These are phyloP conservation scores for Hyles lineata DNA, from an alignment of 2,888 invertebrate species.

Conservation along the genomic window DNA sequence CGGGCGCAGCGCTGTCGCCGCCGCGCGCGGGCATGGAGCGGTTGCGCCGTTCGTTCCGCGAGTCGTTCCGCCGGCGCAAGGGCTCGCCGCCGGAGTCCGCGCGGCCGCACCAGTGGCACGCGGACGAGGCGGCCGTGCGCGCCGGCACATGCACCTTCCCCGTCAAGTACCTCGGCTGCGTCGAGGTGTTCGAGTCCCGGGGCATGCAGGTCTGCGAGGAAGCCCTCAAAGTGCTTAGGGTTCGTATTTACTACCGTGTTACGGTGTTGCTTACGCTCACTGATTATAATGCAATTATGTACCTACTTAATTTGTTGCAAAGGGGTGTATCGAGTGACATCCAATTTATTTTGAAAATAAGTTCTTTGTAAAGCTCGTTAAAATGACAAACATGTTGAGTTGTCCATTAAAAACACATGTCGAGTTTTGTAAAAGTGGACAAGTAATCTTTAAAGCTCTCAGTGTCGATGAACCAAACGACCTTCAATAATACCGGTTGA, in stretches of 20 bases:
- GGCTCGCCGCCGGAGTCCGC: conserved; percentile 94
- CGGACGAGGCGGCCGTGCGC: conserved; percentile 98
- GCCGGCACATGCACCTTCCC: conserved; percentile 98
- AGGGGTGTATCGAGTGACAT: neutral
- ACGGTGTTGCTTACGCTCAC: neutral
- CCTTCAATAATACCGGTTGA: conserved; percentile 30
- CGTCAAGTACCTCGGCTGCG: conserved; percentile 99
- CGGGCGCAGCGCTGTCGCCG: conserved; percentile 78
- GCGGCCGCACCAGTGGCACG: conserved; percentile 99
- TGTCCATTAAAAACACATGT: neutral
- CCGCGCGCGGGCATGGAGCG: conserved; percentile 91
- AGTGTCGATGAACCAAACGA: conserved; percentile 31
- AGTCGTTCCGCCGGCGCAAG: conserved; percentile 97
- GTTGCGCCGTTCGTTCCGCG: conserved; percentile 94
- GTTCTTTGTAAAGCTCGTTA: neutral
- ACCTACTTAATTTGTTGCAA: neutral
- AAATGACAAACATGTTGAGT: neutral
- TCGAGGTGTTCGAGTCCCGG: conserved; percentile 99
- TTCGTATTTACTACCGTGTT: conserved; percentile 75
- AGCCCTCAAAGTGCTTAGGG: conserved; percentile 97
- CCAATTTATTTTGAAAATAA: neutral
- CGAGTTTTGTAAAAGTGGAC: conserved; percentile 1
- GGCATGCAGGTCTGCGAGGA: conserved; percentile 99
- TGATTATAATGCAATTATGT: neutral
- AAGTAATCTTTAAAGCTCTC: conserved; percentile 26